Base-by-base conservation (phyloP, 2,888 invertebrate genomes). In the Andrena haemorrhoa region DNA sequence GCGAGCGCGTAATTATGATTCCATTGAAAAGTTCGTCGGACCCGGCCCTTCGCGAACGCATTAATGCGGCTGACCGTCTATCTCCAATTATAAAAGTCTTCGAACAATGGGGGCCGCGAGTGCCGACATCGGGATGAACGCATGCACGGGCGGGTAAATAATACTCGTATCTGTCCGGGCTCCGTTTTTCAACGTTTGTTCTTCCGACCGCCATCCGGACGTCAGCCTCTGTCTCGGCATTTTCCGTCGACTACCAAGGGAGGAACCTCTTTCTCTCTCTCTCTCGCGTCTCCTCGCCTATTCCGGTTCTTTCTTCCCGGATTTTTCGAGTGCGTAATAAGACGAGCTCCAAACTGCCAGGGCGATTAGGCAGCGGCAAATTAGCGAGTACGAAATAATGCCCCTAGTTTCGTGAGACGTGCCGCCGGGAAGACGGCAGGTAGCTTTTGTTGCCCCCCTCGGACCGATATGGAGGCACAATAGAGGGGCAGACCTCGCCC, bases 71-170 rank as follows among this genome's bases (percentile, higher is more conserved):
- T 86, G 88, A 85, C 85, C 88, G 82, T 83, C 85, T 87, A 86
- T 84, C 80, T 81, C 85, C 85, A 92, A 92, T 92, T 92, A 92
- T 91, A 90, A 91, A 91, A 91, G 89, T 90, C 90, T 89, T 90
- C 86, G 89, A 90, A 92, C 92, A 92, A 92, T 91, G 89, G 88
- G 66, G 83, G 83, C 85, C 84, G 87, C 85, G 90, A 90, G 88
- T 85, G 85, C 86, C 84, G 87, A 86, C 88, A 86, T 89, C 85
- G 83, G 73, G 82, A 83, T 76, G 83, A 80, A 78, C 75, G 80
- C 79, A 64, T 80, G 75, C 75, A 84, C 79, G 74, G 20, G 58
- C 87, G 79, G 87, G 88, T 88, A 88, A 91, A 90, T 90, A 89
- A 89, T 88, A 90, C 85, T 84, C 79, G 86, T 85, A 83, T 87